Base-by-base conservation (phyloP, 2,797 vertebrate species). In the Champsocephalus esox region DNA sequence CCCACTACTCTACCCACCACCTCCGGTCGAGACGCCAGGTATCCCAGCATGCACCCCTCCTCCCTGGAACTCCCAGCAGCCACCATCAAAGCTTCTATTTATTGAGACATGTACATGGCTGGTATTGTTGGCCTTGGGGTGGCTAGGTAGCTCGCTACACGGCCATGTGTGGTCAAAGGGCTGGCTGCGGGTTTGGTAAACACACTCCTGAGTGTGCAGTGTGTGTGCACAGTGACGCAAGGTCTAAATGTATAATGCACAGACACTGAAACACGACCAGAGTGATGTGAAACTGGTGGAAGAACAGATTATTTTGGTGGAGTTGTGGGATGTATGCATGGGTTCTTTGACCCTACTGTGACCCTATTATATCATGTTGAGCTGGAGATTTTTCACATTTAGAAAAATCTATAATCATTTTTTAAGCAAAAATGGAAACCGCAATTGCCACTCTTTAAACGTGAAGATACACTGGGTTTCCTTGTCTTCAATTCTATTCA, bases 1-100 rank as follows among this genome's bases (percentile, higher is more conserved):
- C 80, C 70, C 60, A 77, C 87, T 84, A 51, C 82, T 83, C 77
- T 60, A 61, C 89, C 87, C 73, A 76, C 90, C 85, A 75, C 83
- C 90, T 89, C 85, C 84, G 84, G 85, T 79, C 34, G 34, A 62
- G 84, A 89, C 85, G 89, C 93, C 94, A 95, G 88, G 80, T 92
- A 91, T 93, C 93, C 94, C 94, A 90, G 82, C 90, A 88, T 93
- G 88, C 92, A 78, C 87, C 78, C 74, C 79, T 76, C 81, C 81
- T 78, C 70, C 76, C 81, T 93, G 86, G 88, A 93, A 91, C 92
- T 92, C 92, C 91, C 91, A 69, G 75, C 81, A 84, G 90, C 83
- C 83, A 63, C 84, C 88, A 89, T 95, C 94, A 95, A 95, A 94
- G 94, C 90, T 77, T 82, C 93, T 91, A 84, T 94, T 94, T 93